A percentile compares a stretch with the other conserved stretches of the same genome.
Conservation (phyloP, 2,888 invertebrate genomes). For the Chromoteleia sp. region DNA sequence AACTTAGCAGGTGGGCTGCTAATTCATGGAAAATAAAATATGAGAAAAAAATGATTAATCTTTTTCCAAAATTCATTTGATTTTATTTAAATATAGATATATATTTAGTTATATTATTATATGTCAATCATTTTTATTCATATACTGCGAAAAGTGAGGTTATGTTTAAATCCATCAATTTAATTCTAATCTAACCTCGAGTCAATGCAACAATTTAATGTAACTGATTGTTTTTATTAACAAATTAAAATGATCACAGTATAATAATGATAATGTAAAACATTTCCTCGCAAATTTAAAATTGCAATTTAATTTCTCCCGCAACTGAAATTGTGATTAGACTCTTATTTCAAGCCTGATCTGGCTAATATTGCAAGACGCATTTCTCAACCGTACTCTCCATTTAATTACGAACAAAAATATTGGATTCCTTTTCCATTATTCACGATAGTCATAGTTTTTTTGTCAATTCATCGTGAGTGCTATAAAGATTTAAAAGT, state of each 20-base stretch:
- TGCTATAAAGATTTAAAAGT: conserved; percentile 6
- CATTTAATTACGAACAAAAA: conserved; percentile 20
- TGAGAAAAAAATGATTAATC: too few species aligned
- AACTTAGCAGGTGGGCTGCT: too few species aligned
- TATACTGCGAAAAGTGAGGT: too few species aligned
- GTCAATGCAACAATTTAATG: not conserved
- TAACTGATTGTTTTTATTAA: not conserved
- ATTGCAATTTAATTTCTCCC: not conserved
- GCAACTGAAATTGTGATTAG: not conserved
- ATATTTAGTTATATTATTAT: too few species aligned
- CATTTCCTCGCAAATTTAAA: not conserved
- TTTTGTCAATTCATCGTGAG: conserved; percentile 5
- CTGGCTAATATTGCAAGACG: not conserved
- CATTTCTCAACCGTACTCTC: conserved; percentile 4
- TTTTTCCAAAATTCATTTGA: too few species aligned
- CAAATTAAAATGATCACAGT: not conserved
- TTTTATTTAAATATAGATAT: too few species aligned
- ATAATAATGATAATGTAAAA: not conserved
- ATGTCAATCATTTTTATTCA: too few species aligned
- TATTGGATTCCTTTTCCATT: conserved; percentile 11
- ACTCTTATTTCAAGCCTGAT: not conserved
- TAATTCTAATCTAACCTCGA: not conserved
- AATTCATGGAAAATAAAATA: too few species aligned
- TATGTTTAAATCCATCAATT: not conserved
- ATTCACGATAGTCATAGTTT: not conserved